Evolutionary conservation across 2,888 invertebrate species (phyloP), one percentile per base, ranked within the genome.

Genomic region (Eupithecia centaureata): DNA sequence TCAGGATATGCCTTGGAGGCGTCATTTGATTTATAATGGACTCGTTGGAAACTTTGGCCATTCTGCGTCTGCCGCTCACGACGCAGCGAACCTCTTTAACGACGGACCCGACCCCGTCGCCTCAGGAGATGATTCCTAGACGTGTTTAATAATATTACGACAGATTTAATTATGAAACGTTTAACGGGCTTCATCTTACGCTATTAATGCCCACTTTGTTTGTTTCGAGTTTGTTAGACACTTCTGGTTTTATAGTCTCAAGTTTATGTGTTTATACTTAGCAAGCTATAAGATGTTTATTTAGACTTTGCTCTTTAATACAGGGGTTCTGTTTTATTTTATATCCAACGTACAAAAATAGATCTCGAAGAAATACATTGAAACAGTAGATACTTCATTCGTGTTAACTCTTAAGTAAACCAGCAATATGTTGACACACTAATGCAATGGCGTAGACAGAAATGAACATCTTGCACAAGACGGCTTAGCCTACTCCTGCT

Each of bases 21-120:
- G 89, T 92, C 92, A 89, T 92, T 92, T 92, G 93, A 93, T 93
- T 93, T 93, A 93, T 93, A 93, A 93, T 93, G 92, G 93, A 92
- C 91, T 92, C 90, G 91, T 90, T 88, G 91, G 86, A 90, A 93
- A 93, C 89, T 93, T 93, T 89, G 86, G 88, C 92, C 92, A 92
- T 93, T 92, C 89, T 87, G 68, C 63, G 86, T 83, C 85, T 64
- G 85, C 87, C 88, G 65, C 65, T 65, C 69, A 65, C 62, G 62
- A 63, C 62, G 68, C 65, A 83, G 87, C 86, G 86, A 87, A 90
- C 91, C 91, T 92, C 91, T 88, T 89, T 92, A 91, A 92, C 90
- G 92, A 90, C 86, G 89, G 90, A 87, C 90, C 91, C 89, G 89
- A 87, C 90, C 91, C 89, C 86, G 86, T 87, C 88, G 92, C 92